Evolutionary conservation across 1,140 invertebrate genomes (phyloP).

Genomic region (Drosophila mojavensis): DNA sequence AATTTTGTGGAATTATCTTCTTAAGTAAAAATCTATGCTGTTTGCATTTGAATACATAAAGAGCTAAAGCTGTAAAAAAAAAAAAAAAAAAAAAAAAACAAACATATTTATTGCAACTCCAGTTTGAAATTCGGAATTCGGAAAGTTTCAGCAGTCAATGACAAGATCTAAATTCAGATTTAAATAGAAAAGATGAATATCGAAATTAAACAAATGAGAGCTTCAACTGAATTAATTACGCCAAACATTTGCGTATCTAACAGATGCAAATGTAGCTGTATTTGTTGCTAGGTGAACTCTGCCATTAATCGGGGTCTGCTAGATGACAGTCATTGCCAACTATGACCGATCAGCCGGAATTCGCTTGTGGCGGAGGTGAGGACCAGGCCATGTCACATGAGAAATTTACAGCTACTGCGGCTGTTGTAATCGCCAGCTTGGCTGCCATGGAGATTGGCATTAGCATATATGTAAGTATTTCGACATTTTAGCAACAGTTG

Average conservation of each 20-base stretch:
- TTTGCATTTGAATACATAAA: too few species aligned
- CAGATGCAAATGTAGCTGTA: not conserved
- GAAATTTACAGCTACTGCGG: conserved; percentile 18
- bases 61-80: too few species aligned
- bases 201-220: not conserved
- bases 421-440: conserved; percentile 63
- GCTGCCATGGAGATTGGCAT: conserved; percentile 66
- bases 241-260: not conserved
- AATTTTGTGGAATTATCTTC: too few species aligned
- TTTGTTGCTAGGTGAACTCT: not conserved
- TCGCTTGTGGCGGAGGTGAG: not conserved
- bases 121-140: not conserved
- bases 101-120: not conserved
- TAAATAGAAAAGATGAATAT: not conserved
- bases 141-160: not conserved
- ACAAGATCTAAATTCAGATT: not conserved
- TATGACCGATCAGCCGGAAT: not conserved
- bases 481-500: conserved; percentile 55
- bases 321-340: not conserved
- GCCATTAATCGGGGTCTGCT: not conserved
- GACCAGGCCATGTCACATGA: not conserved
- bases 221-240: not conserved
- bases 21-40: too few species aligned
- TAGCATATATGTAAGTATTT: conserved; percentile 71
- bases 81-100: too few species aligned